Evolutionary conservation across 1,140 invertebrate species (phyloP).

Genomic region (Brachionus asplanchnoidis): DNA sequence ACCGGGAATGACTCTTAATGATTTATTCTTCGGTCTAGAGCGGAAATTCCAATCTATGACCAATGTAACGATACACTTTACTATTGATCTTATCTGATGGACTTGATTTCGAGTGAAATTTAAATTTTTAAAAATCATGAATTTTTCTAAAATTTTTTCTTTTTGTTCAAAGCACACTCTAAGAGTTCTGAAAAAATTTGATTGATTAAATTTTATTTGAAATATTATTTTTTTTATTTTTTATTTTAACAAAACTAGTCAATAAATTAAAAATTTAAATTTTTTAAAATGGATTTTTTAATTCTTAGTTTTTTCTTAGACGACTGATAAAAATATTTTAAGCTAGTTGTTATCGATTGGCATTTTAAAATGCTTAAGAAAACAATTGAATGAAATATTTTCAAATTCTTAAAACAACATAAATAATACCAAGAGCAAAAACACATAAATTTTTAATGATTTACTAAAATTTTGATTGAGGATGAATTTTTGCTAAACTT

Average conservation of each 20-base stretch:
- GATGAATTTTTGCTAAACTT: background rate
- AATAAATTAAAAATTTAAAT: no score
- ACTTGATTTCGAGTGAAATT: background rate
- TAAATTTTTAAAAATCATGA: background rate
- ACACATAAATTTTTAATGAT: background rate
- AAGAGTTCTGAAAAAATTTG: no score
- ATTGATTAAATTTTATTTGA: no score
- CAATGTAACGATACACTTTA: slow-evolving; percentile 1
- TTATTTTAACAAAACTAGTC: no score
- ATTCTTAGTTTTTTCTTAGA: background rate
- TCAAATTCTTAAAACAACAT: background rate
- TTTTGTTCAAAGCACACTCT: background rate
- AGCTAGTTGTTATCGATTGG: background rate
- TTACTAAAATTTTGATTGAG: slow-evolving; percentile 22
- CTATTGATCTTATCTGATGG: slow-evolving; percentile 39
- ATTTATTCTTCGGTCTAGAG: background rate
- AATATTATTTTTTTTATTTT: no score
- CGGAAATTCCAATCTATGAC: background rate
- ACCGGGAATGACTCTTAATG: slow-evolving; percentile 13
- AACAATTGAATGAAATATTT: background rate
- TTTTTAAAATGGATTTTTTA: background rate
- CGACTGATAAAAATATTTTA: background rate
- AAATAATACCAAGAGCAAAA: background rate
- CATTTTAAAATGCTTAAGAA: background rate
- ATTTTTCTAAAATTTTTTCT: background rate